A percentile compares a stretch with the other conserved stretches of the same genome.
These are phyloP conservation scores for Podiceps cristatus DNA, from an alignment of 2,113 vertebrate genomes.

Conservation along the genomic window DNA sequence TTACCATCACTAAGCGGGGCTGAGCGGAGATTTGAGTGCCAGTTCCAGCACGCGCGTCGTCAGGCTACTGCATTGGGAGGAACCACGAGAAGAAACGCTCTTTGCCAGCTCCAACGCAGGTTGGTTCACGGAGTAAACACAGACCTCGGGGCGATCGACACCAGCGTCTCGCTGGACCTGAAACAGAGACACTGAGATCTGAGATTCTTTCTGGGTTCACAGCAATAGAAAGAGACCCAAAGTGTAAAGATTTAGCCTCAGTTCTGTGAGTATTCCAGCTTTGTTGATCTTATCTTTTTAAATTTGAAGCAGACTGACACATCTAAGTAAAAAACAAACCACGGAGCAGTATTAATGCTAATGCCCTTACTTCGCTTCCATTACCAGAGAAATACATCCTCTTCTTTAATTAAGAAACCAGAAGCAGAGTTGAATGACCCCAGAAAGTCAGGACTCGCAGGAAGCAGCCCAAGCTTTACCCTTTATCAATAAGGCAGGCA, in stretches of 20 bases:
- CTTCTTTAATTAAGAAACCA: not conserved
- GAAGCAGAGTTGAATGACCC: not conserved
- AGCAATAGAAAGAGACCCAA: not conserved
- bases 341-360: not conserved
- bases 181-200: fast-evolving
- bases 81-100: not conserved
- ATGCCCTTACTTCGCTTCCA: not conserved
- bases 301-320: not conserved
- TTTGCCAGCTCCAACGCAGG: too few relatives aligned
- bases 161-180: not conserved
- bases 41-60: fast-evolving
- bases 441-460: not conserved
- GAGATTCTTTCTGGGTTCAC: not conserved
- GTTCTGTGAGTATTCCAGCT: not conserved
- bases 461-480: not conserved
- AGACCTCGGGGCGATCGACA: not conserved
- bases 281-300: not conserved
- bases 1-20: too few relatives aligned
- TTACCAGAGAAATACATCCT: not conserved
- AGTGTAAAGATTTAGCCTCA: not conserved
- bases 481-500: not conserved
- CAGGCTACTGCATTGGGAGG: not conserved
- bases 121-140: not conserved
- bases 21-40: not conserved
- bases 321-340: not conserved